Conservation (phyloP, 2,113 vertebrate species). For the Pedetes capensis region DNA sequence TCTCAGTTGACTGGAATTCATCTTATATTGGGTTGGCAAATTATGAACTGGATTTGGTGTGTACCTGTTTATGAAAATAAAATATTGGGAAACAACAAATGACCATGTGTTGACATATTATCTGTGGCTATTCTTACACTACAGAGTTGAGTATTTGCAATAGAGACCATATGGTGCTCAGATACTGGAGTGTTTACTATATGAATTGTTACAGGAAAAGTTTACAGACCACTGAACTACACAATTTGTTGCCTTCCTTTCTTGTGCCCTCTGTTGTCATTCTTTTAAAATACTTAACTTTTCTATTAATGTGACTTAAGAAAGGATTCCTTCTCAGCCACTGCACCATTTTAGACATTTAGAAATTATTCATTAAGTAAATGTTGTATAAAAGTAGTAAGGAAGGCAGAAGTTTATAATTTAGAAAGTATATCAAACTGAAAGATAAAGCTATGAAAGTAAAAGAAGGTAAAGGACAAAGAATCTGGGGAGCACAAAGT, state of each 20-base stretch:
- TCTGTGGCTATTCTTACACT: no score
- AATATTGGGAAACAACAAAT: no score
- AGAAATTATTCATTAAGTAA: conserved; percentile 17
- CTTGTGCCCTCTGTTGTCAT: background rate
- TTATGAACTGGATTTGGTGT: no score
- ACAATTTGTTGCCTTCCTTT: no score
- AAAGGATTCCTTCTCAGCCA: background rate
- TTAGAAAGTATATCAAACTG: background rate
- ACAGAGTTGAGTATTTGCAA: no score
- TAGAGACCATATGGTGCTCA: no score
- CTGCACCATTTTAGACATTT: background rate
- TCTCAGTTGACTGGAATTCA: background rate
- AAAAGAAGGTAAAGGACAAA: background rate
- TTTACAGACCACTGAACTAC: no score
- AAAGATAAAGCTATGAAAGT: background rate
- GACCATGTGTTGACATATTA: no score
- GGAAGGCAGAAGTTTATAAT: background rate
- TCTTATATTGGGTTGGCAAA: no score
- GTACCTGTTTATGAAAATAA: no score
- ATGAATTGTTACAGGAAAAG: no score
- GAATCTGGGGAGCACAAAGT: background rate
- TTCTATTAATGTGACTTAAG: background rate
- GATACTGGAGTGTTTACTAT: no score
- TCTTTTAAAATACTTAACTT: background rate
- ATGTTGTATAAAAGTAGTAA: background rate